Percentiles rank a stretch among this genome's conserved stretches.
phyloP scores from a whole-genome alignment of 2,113 vertebrate genomes.

The Blennius ocellaris region DNA sequence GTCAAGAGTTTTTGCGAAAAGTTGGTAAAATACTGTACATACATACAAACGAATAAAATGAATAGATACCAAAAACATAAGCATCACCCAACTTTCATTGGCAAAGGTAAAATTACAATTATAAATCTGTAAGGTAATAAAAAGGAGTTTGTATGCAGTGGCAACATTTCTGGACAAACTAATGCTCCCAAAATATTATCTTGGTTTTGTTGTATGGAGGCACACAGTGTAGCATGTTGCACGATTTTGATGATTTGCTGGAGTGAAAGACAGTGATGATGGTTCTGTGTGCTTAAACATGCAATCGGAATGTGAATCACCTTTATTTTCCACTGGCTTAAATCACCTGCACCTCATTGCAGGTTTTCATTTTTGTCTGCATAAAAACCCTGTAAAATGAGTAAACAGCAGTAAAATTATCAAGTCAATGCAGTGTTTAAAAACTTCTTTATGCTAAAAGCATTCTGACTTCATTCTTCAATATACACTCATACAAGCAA shows the following conservation, averaged over 20 bases:
- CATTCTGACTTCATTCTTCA: slow-evolving; percentile 2
- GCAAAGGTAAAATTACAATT: too few relatives aligned
- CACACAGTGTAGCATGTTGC: too few relatives aligned
- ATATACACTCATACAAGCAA: background rate
- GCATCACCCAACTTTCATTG: too few relatives aligned
- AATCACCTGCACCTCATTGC: background rate
- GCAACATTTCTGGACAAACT: too few relatives aligned
- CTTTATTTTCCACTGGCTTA: background rate
- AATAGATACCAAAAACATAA: too few relatives aligned
- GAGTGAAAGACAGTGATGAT: background rate
- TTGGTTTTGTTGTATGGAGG: too few relatives aligned
- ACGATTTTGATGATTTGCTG: background rate
- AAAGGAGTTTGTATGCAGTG: too few relatives aligned
- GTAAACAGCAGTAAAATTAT: background rate
- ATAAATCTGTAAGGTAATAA: too few relatives aligned
- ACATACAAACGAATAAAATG: too few relatives aligned
- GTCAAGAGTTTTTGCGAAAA: too few relatives aligned
- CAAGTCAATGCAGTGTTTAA: slow-evolving; percentile 21
- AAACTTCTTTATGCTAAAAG: background rate
- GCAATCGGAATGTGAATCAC: background rate
- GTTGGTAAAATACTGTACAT: too few relatives aligned
- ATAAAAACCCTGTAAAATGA: background rate
- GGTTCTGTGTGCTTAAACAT: background rate
- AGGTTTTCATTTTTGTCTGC: background rate
- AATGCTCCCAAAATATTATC: too few relatives aligned